Base-by-base conservation (phyloP, 2,888 invertebrate species). In the Caenorhabditis zanzibari region DNA sequence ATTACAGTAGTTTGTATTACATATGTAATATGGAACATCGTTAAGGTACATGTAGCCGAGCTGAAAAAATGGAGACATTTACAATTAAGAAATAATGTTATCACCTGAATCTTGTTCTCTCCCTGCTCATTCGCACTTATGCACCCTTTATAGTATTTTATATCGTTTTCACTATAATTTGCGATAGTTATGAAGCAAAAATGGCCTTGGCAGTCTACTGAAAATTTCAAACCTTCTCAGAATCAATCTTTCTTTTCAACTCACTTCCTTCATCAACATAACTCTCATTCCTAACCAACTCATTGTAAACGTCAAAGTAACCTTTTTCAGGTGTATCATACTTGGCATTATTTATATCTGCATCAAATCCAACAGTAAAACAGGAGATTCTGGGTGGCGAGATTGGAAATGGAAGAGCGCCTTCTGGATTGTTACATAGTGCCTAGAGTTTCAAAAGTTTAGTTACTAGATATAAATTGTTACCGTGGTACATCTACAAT, bases 1-100 rank as follows among this genome's bases (percentile, higher is more conserved):
- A 35, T 66, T 66, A 24, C 66, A 66, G 22, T n/a, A 66, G 28
- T 66, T 49, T n/a, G 66, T 66, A 19, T 66, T 49, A 22, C 66
- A 66, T 10, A 66, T 52, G 32, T 66, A 66, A 16, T 66, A 66
- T 1, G 66, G 66, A 12, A 66, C 49, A 16, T 66, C 35, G 19
- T 66, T 66, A 32, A 66, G 12, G 19, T 22, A 66, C 12, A 16
- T 52, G 16, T 52, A 52, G 49, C 66, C 66, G 32, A 66, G 35
- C 49, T 66, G 22, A 32, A 49, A 64, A 10, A 7, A 14, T 14
- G 9, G 12, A n/a, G n/a, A n/a, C n/a, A n/a, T n/a, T n/a, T n/a
- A n/a, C n/a, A n/a, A n/a, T n/a, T n/a, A n/a, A n/a, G n/a, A n/a
- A n/a, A n/a, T n/a, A n/a, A n/a, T n/a, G n/a, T n/a, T n/a, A n/a